A percentile compares a stretch with the other conserved stretches of the same genome.
These are phyloP conservation scores for Gallinago paraguaiae DNA, from an alignment of 2,113 vertebrate genomes.

Conservation along the genomic window DNA sequence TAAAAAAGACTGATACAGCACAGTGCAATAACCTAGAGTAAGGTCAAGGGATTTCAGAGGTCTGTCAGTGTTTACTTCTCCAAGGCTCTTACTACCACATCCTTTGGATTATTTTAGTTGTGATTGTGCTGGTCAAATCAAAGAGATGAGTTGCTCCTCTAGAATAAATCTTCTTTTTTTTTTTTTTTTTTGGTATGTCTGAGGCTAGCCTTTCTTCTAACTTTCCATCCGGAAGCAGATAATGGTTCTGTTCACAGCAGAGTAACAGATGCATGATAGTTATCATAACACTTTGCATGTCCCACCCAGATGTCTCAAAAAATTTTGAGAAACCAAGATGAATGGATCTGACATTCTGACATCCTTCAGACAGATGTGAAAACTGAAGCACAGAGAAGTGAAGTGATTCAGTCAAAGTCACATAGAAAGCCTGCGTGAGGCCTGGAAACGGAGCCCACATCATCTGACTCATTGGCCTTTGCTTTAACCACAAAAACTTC, in stretches of 20 bases:
- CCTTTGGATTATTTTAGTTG: conserved; percentile 39
- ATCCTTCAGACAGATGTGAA: conserved; percentile 59
- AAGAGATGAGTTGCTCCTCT: not conserved
- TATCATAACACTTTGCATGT: conserved; percentile 50
- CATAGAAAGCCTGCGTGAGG: conserved; percentile 52
- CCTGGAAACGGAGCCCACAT: conserved; percentile 62
- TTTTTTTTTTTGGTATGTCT: not conserved
- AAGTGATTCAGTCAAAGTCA: conserved; percentile 10
- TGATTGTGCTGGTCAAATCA: not conserved
- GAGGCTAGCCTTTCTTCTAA: not conserved
- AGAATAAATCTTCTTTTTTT: not conserved
- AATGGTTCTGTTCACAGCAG: conserved; percentile 48
- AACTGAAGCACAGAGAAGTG: conserved; percentile 26
- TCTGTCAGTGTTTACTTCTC: conserved; percentile 30
- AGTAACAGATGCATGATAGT: conserved; percentile 54
- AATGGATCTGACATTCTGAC: conserved; percentile 57
- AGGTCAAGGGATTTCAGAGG: conserved; percentile 55
- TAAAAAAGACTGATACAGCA: not conserved
- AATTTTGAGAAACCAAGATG: conserved; percentile 42
- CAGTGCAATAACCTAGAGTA: conserved; percentile 54
- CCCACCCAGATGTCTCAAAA: conserved; percentile 66
- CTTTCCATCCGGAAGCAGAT: conserved; percentile 24
- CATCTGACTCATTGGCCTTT: conserved; percentile 64
- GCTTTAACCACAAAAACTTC: conserved; percentile 71
- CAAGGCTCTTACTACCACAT: conserved; percentile 3